Base-by-base conservation (phyloP, 2,113 vertebrate genomes). In the Sisor rabdophorus region DNA sequence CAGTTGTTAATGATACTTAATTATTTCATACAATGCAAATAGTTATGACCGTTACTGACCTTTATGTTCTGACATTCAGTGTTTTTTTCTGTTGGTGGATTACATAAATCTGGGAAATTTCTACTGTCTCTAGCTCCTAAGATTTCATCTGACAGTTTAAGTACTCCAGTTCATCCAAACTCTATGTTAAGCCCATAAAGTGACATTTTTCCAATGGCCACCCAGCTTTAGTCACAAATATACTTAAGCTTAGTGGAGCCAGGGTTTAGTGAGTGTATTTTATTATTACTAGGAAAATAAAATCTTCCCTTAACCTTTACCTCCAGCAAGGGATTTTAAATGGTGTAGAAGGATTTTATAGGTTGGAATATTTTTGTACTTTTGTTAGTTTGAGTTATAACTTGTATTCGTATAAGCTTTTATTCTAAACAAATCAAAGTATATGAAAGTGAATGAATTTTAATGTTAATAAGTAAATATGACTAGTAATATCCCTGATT, bases 111-210 rank as follows among this genome's bases (percentile, higher is more conserved):
- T 26, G 55, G 73, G 54, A 75, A 81, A 83, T 79, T 83, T 78
- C 30, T 64, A 73, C 82, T 80, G 81, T 80, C 77, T 84, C 75
- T 54, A 48, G 22, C 32, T 71, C 50, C 70, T 77, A 60, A 73
- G 67, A 78, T 85, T 82, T 83, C 60, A 71, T 61, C 61, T 82
- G 83, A 79, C 83, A 79, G 68, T 75, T 82, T 82, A 73, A 80
- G 78, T 52, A 73, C 60, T 52, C 58, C 54, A 71, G 73, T 78
- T 81, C 76, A 40, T 77, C 73, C 53, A 28, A 55, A 44, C 70
- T 28, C 56, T 48, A 55, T 68, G 74, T 76, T 80, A 79, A 79
- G 73, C 48, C 50, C 64, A 58, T 60, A 70, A 76, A 74, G 78
- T 74, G 74, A 77, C 80, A 77, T 76, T 81, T 84, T 82, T 83